These are phyloP conservation scores for Enteromius radiatus DNA, from an alignment of 2,797 vertebrate species.

Conservation along the genomic window DNA sequence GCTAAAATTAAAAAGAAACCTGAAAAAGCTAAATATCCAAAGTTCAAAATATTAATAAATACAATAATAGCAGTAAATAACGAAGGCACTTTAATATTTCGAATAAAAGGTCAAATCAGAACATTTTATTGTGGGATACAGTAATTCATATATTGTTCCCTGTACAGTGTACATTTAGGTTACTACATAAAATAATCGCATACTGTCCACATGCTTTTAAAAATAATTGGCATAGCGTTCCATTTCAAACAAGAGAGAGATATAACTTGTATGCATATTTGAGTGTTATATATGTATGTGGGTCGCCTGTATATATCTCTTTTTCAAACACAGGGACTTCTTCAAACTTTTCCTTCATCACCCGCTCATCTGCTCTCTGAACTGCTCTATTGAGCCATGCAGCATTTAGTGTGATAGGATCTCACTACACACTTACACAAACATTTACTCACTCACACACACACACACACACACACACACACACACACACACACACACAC, in stretches of 20 bases:
- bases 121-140: not conserved
- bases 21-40: not conserved
- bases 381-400: constrained; percentile 32
- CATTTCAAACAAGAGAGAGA: not conserved
- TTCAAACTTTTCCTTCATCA: constrained; percentile 38
- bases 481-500: constrained; percentile 14
- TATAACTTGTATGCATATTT: not conserved
- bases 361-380: constrained; percentile 40
- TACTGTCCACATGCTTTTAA: not conserved
- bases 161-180: too few relatives aligned
- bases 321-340: constrained; percentile 31
- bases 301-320: constrained; percentile 18
- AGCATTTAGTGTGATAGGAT: constrained; percentile 45
- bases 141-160: not conserved
- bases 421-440: constrained; percentile 42
- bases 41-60: not conserved
- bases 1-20: not conserved
- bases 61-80: not conserved
- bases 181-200: not conserved
- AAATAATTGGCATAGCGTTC: not conserved
- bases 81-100: too few relatives aligned
- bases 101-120: not conserved
- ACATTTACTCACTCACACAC: not conserved
- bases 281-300: constrained; percentile 16
- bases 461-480: constrained; percentile 30